A percentile compares a stretch with the other conserved stretches of the same genome.
Evolutionary conservation across 2,797 vertebrate genomes (phyloP).

Genomic region (Amphiprion clarkii): DNA sequence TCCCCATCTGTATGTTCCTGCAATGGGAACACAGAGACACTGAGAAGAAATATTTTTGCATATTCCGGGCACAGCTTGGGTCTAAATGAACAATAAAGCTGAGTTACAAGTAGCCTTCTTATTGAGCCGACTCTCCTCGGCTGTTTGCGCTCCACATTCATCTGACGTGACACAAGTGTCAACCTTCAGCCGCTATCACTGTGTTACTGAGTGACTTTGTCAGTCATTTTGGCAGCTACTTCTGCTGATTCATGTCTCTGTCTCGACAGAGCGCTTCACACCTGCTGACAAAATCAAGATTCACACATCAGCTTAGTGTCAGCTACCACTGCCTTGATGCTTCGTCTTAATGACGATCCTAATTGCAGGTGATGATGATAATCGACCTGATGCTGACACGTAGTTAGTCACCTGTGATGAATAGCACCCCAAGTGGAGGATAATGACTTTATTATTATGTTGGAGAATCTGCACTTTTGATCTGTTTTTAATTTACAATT

Average conservation of each 20-base stretch:
- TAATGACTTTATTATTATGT: conserved; percentile 15
- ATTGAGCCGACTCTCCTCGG: conserved; percentile 6
- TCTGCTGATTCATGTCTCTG: conserved; percentile 69
- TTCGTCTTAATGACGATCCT: conserved; percentile 37
- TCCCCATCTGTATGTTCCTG: neutral
- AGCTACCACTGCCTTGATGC: conserved; percentile 28
- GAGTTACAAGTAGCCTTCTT: neutral
- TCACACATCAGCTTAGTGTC: conserved; percentile 54
- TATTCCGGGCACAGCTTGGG: neutral
- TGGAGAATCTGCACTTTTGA: neutral
- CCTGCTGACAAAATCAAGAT: conserved; percentile 64
- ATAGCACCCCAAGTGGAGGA: conserved; percentile 9
- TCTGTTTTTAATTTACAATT: conserved; percentile 20
- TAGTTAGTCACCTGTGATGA: conserved; percentile 30
- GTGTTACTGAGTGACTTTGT: conserved; percentile 71
- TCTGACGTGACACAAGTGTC: conserved; percentile 50
- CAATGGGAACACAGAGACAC: neutral
- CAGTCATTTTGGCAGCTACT: conserved; percentile 66
- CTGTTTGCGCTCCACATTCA: conserved; percentile 48
- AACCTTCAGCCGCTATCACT: conserved; percentile 49
- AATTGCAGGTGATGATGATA: conserved; percentile 44
- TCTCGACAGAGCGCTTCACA: conserved; percentile 50
- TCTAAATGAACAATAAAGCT: conserved; percentile 12
- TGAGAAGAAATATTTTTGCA: neutral
- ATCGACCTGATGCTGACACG: conserved; percentile 41